These are phyloP conservation scores for Drosophila equinoxialis DNA, from an alignment of 1,140 invertebrate genomes.

Conservation along the genomic window DNA sequence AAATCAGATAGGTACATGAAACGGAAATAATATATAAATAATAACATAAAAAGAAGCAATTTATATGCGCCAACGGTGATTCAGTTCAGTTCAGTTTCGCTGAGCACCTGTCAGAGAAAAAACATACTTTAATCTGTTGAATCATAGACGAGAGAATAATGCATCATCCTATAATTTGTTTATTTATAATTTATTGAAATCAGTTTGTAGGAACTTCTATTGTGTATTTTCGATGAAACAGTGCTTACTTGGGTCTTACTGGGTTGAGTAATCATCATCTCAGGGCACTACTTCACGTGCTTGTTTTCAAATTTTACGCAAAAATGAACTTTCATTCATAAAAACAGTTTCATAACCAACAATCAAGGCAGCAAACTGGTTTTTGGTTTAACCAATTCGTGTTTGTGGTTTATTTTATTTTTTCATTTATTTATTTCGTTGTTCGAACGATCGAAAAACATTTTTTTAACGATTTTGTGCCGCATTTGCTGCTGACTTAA, in stretches of 20 bases:
- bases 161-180: slow-evolving; percentile 25
- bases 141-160: slow-evolving; percentile 40
- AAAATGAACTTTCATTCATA: slow-evolving; percentile 60
- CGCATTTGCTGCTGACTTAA: slow-evolving; percentile 48
- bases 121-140: slow-evolving; percentile 48
- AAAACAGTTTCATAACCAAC: slow-evolving; percentile 68
- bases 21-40: slow-evolving; percentile 55
- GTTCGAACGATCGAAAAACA: slow-evolving; percentile 70
- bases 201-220: slow-evolving; percentile 47
- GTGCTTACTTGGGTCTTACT: slow-evolving; percentile 30
- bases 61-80: slow-evolving; percentile 35
- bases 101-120: slow-evolving; percentile 39
- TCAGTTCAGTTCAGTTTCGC: slow-evolving; percentile 41
- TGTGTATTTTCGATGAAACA: slow-evolving; percentile 9
- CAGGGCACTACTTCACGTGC: slow-evolving; percentile 19
- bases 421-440: slow-evolving; percentile 40
- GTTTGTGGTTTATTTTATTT: background rate
- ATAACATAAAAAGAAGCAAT: slow-evolving; percentile 42
- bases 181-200: slow-evolving; percentile 44
- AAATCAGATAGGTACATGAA: slow-evolving; percentile 6
- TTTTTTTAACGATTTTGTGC: slow-evolving; percentile 77
- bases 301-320: slow-evolving; percentile 28
- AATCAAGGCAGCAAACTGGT: slow-evolving; percentile 51
- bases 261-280: slow-evolving; percentile 62
- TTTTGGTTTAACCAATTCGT: slow-evolving; percentile 53